A percentile compares a stretch with the other conserved stretches of the same genome.
Evolutionary conservation across 2,113 vertebrate species (phyloP).

Genomic region (Eudyptes chrysolophus): DNA sequence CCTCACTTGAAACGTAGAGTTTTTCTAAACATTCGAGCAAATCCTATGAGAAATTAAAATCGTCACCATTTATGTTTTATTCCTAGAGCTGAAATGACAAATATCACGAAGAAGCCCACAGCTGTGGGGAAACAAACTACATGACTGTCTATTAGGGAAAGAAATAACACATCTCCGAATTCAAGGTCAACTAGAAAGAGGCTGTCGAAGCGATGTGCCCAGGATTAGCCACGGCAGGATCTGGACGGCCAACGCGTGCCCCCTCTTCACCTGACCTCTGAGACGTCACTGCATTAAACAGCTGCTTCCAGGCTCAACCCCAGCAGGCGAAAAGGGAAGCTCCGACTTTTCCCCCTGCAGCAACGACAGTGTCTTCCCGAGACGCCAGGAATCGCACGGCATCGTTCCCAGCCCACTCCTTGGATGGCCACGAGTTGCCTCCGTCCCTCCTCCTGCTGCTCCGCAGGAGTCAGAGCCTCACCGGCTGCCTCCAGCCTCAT

Average conservation of each 20-base stretch:
- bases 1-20: not conserved
- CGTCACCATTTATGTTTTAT: not conserved
- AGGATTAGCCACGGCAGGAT: not conserved
- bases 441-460: not conserved
- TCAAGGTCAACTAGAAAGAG: not conserved
- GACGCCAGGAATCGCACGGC: not conserved
- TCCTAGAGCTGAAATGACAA: not conserved
- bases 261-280: not conserved
- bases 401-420: not conserved
- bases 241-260: not conserved
- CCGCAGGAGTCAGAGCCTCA: not conserved
- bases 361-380: fast-evolving
- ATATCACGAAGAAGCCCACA: not conserved
- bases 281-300: fast-evolving
- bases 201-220: not conserved
- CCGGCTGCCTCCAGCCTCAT: not conserved
- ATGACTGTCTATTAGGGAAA: not conserved
- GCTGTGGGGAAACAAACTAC: not conserved
- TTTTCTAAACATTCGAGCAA: not conserved
- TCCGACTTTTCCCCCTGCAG: not conserved
- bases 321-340: not conserved
- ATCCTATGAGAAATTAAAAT: not conserved
- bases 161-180: not conserved
- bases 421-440: not conserved
- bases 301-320: not conserved